Conservation (phyloP, 2,888 invertebrate species). For the Microplitis manilae region DNA sequence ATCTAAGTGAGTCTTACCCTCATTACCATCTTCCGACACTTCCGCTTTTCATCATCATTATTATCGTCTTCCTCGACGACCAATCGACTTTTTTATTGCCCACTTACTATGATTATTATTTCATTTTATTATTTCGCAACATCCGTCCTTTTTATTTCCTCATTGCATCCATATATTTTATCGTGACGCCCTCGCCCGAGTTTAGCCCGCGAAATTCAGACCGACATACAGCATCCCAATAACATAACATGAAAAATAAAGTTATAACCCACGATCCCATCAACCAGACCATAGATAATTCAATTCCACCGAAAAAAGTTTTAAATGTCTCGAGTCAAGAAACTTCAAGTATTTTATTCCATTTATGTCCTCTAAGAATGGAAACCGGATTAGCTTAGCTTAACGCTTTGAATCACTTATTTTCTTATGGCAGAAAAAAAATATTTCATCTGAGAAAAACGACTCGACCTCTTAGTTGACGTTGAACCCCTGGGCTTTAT, state of each 20-base stretch:
- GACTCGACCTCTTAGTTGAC: background rate
- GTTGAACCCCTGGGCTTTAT: background rate
- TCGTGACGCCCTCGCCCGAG: background rate
- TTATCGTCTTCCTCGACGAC: background rate
- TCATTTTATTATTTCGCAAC: slow-evolving; percentile 1
- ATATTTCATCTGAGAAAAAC: background rate
- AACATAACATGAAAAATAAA: background rate
- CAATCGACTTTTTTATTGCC: slow-evolving; percentile 36
- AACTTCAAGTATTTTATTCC: slow-evolving; percentile 17
- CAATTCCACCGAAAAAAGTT: background rate
- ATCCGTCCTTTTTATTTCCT: slow-evolving; percentile 10
- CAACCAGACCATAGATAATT: background rate
- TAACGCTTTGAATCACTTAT: slow-evolving; percentile 21
- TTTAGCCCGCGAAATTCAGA: background rate
- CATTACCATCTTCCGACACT: slow-evolving; percentile 12
- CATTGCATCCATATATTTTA: background rate
- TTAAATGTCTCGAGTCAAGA: background rate
- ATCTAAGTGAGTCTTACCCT: slow-evolving; percentile 1
- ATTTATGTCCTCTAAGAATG: slow-evolving; percentile 34
- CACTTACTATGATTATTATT: background rate
- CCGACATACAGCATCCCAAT: background rate
- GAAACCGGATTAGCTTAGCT: slow-evolving; percentile 34
- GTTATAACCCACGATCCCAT: background rate
- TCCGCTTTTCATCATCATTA: slow-evolving; percentile 16
- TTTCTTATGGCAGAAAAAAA: background rate